A percentile compares a stretch with the other conserved stretches of the same genome.
phyloP scores from a whole-genome alignment of 2,113 vertebrate genomes.

The Irena cyanogastra region DNA sequence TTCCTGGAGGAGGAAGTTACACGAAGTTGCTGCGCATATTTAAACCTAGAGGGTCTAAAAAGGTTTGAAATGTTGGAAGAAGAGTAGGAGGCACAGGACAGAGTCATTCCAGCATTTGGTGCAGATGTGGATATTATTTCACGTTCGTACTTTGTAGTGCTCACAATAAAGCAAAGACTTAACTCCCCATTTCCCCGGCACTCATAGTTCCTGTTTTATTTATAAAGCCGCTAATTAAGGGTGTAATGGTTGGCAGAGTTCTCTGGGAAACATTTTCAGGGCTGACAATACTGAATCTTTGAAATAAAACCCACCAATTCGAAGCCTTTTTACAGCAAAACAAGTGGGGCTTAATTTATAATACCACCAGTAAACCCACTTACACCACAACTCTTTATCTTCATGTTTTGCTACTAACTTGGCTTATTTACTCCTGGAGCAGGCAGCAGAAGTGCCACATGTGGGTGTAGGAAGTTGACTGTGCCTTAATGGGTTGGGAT shows the following conservation, averaged over 20 bases:
- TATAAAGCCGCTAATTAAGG: background rate
- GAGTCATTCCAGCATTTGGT: background rate
- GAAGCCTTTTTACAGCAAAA: background rate
- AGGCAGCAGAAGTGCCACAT: background rate
- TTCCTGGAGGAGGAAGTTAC: background rate
- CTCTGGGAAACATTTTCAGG: background rate
- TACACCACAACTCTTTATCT: background rate
- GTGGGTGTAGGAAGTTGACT: background rate
- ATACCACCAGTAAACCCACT: background rate
- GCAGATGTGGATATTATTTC: background rate
- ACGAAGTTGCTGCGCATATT: background rate
- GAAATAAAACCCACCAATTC: background rate
- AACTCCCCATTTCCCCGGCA: background rate
- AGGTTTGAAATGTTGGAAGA: background rate
- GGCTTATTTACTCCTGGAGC: background rate
- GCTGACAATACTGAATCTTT: background rate
- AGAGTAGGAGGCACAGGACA: background rate
- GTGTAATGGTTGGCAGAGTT: background rate
- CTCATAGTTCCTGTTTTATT: background rate
- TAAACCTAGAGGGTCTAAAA: background rate
- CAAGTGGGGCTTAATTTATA: background rate
- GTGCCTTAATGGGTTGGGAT: background rate
- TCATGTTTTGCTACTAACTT: background rate
- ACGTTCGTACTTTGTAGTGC: background rate
- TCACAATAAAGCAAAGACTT: background rate